phyloP scores from a whole-genome alignment of 1,140 invertebrate species.

The Megalonaias nervosa region DNA sequence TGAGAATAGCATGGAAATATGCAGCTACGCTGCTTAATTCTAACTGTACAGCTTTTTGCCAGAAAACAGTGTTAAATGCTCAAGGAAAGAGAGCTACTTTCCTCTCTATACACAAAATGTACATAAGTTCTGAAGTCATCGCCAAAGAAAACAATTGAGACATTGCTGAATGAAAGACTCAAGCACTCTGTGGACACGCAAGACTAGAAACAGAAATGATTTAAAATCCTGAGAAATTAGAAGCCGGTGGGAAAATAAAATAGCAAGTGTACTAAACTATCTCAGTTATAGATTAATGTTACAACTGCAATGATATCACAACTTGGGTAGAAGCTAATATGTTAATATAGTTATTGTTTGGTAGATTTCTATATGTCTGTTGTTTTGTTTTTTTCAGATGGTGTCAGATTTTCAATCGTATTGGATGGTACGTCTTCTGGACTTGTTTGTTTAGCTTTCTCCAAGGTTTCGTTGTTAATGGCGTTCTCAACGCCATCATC shows the following conservation, averaged over 20 bases:
- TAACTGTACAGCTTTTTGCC: too few relatives aligned
- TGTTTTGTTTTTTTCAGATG: slow-evolving; percentile 22
- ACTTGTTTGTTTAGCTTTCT: slow-evolving; percentile 41
- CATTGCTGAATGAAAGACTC: too few relatives aligned
- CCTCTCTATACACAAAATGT: too few relatives aligned
- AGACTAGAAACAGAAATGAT: not conserved
- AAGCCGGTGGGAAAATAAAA: not conserved
- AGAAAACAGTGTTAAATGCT: too few relatives aligned
- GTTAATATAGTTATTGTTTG: not conserved
- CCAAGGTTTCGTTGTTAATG: slow-evolving; percentile 86
- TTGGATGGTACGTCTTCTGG: slow-evolving; percentile 51
- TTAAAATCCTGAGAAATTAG: not conserved
- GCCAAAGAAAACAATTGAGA: too few relatives aligned
- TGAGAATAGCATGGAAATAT: too few relatives aligned
- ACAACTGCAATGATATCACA: not conserved
- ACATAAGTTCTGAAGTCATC: too few relatives aligned
- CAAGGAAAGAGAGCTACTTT: too few relatives aligned
- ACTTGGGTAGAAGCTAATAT: not conserved
- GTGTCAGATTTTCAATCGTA: slow-evolving; percentile 43
- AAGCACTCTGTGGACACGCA: not conserved
- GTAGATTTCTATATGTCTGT: not conserved
- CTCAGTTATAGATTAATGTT: not conserved
- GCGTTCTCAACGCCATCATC: slow-evolving; percentile 87
- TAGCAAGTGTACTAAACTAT: not conserved
- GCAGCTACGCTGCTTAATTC: too few relatives aligned